These are phyloP conservation scores for Acanthurus tractus DNA, from an alignment of 2,797 vertebrate genomes.

Conservation along the genomic window DNA sequence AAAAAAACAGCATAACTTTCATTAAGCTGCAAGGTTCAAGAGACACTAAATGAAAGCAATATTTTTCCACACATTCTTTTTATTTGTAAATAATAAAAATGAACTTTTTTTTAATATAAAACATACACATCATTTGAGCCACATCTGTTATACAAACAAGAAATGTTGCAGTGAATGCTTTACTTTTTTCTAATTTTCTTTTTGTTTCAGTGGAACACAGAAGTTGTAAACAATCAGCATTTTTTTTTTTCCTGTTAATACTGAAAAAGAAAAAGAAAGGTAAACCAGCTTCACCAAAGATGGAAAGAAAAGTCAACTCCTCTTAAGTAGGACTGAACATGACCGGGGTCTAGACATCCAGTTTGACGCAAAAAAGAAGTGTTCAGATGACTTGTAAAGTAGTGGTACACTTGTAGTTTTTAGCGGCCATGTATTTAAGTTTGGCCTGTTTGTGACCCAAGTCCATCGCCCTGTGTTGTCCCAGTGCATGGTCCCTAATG, in stretches of 20 bases:
- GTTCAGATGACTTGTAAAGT: conserved; percentile 89
- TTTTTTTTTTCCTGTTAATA: conserved; percentile 85
- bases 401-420: conserved; percentile 64
- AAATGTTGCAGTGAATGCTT: conserved; percentile 90
- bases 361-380: conserved; percentile 92
- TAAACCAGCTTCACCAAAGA: conserved; percentile 81
- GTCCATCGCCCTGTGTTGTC: conserved; percentile 85
- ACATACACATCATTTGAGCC: conserved; percentile 91
- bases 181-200: conserved; percentile 81
- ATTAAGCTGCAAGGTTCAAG: conserved; percentile 89
- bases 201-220: conserved; percentile 85
- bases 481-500: conserved; percentile 83
- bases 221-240: conserved; percentile 90
- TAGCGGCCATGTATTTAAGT: conserved; percentile 58
- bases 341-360: conserved; percentile 82
- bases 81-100: conserved; percentile 93
- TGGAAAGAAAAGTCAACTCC: conserved; percentile 80
- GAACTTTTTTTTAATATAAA: conserved; percentile 90
- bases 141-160: conserved; percentile 90
- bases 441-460: conserved; percentile 82
- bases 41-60: conserved; percentile 87
- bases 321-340: conserved; percentile 59
- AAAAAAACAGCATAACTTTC: conserved; percentile 90
- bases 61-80: conserved; percentile 89
- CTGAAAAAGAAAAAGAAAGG: conserved; percentile 86